Evolutionary conservation across 2,797 vertebrate genomes (phyloP), one percentile per base, ranked within the genome.

Genomic region (Champsocephalus esox): DNA sequence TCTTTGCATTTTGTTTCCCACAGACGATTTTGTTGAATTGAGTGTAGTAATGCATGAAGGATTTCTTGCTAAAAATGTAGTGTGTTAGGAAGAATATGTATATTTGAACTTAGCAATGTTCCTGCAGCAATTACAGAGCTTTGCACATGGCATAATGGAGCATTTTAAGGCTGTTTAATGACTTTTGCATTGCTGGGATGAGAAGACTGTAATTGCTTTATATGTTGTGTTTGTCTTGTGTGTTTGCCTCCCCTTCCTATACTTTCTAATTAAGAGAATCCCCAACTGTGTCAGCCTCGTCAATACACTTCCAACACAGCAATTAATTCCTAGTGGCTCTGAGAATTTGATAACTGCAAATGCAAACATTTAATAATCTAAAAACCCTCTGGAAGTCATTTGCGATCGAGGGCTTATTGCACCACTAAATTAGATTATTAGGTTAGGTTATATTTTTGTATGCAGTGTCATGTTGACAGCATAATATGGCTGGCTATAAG

Each of bases 401-500:
- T 66, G 55, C 49, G 2, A 65, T 70, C 52, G 19, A 50, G 56
- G 69, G 44, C 70, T 85, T 74, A 63, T 62, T 62, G 24, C 3
- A 49, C 44, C 55, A 46, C 34, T 46, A 62, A 85, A 84, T 83
- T 64, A 24, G 54, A 84, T 79, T 66, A 84, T 72, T 66, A 32
- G 55, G 21, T 54, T 49, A 56, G 34, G 68, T 65, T 72, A 60
- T 73, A 74, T 59, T 77, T 51, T 46, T 71, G 57, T 59, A 61
- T 60, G 54, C 43, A 17, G 70, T 12, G 54, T 21, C 75, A 70
- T 64, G 63, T 77, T 75, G 73, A 80, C 74, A 66, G 55, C 56
- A 79, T 60, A 71, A 63, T 68, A 68, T 80, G 71, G 72, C 69
- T 88, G 62, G 81, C 70, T 79, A 74, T 38, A 77, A 81, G 66